phyloP scores from a whole-genome alignment of 2,113 vertebrate species.

The Oreotrochilus melanogaster region DNA sequence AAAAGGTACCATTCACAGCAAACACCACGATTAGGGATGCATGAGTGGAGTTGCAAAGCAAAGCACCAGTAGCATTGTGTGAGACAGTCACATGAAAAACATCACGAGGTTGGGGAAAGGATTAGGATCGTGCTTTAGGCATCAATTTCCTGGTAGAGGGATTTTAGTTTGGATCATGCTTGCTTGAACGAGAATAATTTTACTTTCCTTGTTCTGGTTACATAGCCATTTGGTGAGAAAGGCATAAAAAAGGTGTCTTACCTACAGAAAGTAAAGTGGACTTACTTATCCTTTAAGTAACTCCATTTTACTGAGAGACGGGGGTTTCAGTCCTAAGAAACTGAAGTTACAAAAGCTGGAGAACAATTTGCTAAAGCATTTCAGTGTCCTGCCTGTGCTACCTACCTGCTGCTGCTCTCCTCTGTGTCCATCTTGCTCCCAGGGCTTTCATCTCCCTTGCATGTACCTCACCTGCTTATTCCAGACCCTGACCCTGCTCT shows the following conservation, averaged over 20 bases:
- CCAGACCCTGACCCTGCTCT: background rate
- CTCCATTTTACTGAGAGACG: background rate
- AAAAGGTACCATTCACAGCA: constrained; percentile 54
- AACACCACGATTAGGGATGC: constrained; percentile 49
- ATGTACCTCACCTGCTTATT: background rate
- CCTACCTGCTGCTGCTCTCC: background rate
- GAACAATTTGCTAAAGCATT: background rate
- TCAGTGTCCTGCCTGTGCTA: background rate
- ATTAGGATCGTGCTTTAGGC: constrained; percentile 62
- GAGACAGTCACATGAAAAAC: constrained; percentile 67
- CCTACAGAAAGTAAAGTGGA: background rate
- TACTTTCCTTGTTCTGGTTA: background rate
- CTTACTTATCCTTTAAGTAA: background rate
- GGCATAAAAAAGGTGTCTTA: background rate
- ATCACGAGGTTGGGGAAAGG: constrained; percentile 57
- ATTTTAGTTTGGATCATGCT: background rate
- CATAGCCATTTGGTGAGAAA: background rate
- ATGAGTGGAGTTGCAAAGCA: constrained; percentile 55
- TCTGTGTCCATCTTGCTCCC: background rate
- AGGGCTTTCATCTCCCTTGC: background rate
- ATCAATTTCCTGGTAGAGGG: constrained; percentile 34
- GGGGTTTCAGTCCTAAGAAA: background rate
- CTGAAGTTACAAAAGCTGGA: background rate
- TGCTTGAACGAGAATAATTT: background rate
- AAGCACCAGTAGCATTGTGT: constrained; percentile 41